A percentile compares a stretch with the other conserved stretches of the same genome.
phyloP scores from a whole-genome alignment of 2,797 vertebrate species.

The Bradypodion ventrale region DNA sequence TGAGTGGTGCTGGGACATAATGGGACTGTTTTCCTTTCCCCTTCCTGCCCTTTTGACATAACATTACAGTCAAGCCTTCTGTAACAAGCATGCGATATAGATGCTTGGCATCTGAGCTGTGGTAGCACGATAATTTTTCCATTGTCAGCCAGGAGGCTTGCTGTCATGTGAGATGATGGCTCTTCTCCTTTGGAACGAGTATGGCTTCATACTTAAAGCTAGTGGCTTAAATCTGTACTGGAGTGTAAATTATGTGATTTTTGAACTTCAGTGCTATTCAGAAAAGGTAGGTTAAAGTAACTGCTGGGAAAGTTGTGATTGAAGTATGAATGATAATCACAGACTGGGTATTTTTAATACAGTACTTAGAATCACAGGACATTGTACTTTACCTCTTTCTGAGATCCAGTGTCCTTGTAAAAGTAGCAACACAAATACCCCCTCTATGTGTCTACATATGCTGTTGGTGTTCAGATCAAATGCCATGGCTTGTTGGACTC shows the following conservation, averaged over 20 bases:
- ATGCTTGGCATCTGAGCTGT: conserved; percentile 16
- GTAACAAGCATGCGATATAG: neutral
- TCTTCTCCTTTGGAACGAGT: neutral
- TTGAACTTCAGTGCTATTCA: neutral
- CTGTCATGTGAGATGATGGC: neutral
- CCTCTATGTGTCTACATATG: neutral
- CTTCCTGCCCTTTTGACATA: conserved; percentile 19
- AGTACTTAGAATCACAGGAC: neutral
- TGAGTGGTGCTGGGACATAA: neutral
- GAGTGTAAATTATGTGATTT: neutral
- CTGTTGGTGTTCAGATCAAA: too few relatives aligned
- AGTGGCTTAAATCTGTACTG: neutral
- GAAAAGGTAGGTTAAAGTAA: fast-evolving
- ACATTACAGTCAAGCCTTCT: neutral
- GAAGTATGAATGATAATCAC: neutral
- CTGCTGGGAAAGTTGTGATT: neutral
- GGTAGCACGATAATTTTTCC: neutral
- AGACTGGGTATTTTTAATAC: neutral
- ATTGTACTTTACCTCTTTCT: neutral
- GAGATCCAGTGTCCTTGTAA: neutral
- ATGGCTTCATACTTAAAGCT: neutral
- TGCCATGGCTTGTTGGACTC: too few relatives aligned
- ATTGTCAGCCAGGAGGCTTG: neutral
- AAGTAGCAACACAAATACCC: neutral
- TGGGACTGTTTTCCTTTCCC: conserved; percentile 21